These are phyloP conservation scores for Tillus elongatus DNA, from an alignment of 2,888 invertebrate species.

Conservation along the genomic window DNA sequence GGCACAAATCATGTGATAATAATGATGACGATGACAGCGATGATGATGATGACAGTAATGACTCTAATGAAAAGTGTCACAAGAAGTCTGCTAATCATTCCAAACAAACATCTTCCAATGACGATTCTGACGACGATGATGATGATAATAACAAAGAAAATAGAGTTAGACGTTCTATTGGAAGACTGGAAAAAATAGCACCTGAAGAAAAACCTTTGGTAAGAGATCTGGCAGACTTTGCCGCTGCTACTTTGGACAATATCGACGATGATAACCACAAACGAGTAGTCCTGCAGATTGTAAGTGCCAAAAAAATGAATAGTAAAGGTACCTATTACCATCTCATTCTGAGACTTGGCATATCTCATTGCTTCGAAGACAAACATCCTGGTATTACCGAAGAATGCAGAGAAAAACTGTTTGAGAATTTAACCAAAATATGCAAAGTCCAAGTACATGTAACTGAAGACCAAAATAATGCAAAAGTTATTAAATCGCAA, in stretches of 20 bases:
- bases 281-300: conserved; percentile 42
- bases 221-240: conserved; percentile 40
- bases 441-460: conserved; percentile 47
- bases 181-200: conserved; percentile 26
- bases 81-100: too few relatives aligned
- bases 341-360: conserved; percentile 40
- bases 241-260: conserved; percentile 43
- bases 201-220: conserved; percentile 27
- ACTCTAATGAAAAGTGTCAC: too few relatives aligned
- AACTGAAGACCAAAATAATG: conserved; percentile 36
- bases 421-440: conserved; percentile 40
- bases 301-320: conserved; percentile 39
- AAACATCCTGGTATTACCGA: conserved; percentile 18
- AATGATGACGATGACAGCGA: conserved; percentile 16
- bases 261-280: conserved; percentile 44
- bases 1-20: too few relatives aligned
- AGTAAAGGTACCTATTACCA: conserved; percentile 40
- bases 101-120: conserved; percentile 13
- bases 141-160: conserved; percentile 11
- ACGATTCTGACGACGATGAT: conserved; percentile 13
- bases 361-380: conserved; percentile 40
- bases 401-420: conserved; percentile 30
- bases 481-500: conserved; percentile 44
- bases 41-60: conserved; percentile 11
- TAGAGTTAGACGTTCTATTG: conserved; percentile 21